Percentiles rank a stretch among this genome's conserved stretches.
These are phyloP conservation scores for Drosophila gaucha DNA, from an alignment of 2,888 invertebrate genomes.

Conservation along the genomic window DNA sequence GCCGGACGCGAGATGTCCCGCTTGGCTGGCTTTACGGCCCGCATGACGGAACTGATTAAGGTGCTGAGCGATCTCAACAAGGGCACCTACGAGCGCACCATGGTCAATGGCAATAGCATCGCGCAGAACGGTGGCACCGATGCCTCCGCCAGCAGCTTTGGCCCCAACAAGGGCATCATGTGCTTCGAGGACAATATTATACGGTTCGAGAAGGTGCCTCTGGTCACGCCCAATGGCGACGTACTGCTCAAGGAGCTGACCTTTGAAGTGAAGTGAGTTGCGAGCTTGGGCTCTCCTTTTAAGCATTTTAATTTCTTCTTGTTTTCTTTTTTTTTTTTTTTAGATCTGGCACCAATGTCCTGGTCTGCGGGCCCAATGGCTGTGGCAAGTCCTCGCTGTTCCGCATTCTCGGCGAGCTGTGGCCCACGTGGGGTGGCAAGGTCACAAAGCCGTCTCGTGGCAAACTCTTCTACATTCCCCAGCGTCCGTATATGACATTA, in stretches of 20 bases:
- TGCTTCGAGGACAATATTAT: constrained; percentile 95
- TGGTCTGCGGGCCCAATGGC: constrained; percentile 99
- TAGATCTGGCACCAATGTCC: constrained; percentile 96
- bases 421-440: constrained; percentile 98
- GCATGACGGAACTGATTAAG: constrained; percentile 94
- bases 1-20: constrained; percentile 98
- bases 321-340: not conserved
- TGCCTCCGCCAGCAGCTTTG: constrained; percentile 80
- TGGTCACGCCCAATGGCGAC: constrained; percentile 99
- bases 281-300: accelerated
- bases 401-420: constrained; percentile 97
- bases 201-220: constrained; percentile 95
- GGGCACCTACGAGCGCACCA: constrained; percentile 89
- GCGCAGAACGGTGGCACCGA: constrained; percentile 51
- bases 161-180: constrained; percentile 92
- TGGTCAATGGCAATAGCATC: constrained; percentile 85
- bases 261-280: constrained; percentile 92
- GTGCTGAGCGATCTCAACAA: constrained; percentile 93
- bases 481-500: constrained; percentile 98
- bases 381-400: constrained; percentile 99
- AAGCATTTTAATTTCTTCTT: not conserved
- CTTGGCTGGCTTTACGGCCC: constrained; percentile 95
- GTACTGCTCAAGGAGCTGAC: constrained; percentile 94
- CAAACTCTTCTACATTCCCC: constrained; percentile 96
- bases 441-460: constrained; percentile 97